Evolutionary conservation across 2,113 vertebrate species (phyloP), one percentile per base, ranked within the genome.

Genomic region (Rhegmatorhina hoffmannsi): DNA sequence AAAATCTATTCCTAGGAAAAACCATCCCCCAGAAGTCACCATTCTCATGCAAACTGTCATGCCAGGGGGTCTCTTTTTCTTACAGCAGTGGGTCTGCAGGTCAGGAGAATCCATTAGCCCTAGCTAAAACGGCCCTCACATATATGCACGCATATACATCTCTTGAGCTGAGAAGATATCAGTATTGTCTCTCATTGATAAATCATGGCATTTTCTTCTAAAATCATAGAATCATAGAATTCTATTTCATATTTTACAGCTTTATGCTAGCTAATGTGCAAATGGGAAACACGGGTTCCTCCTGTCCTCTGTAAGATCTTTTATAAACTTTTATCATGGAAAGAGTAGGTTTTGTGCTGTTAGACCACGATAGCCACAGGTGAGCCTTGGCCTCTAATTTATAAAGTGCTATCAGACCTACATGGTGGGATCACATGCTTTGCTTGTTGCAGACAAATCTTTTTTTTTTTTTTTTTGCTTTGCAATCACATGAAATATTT

Each of bases 1-100:
- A 66, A 88, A 91, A 83, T 36, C 70, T 74, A 18, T 49, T 79
- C 50, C 63, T 52, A 86, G 58, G 79, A 93, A 91, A 78, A 87
- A 8, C 4, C 40, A 62, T 29, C 1, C 25, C 38, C 19, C 13
- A 78, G 40, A 67, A 90, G 8, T 53, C 46, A 78, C 50, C 38
- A 40, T 76, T 93, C 50, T 78, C 80, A 84, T 18, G 24, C 46
- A 80, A 64, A 80, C 18, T 38, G 9, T 66, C 53, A 26, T 8
- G 3, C 8, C 26, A 67, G 49, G 43, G 21, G 20, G 50, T 74
- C 26, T 18, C 44, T 70, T 63, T 84, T 55, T 24, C 56, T 69
- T 60, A 33, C 2, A 69, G 47, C 47, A 75, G 31, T 69, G 49
- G 7, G 25, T 82, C 36, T 64, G 40, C 34, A 84, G 74, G 56